A percentile compares a stretch with the other conserved stretches of the same genome.
Evolutionary conservation across 2,113 vertebrate genomes (phyloP).

Genomic region (Percina caprodes): DNA sequence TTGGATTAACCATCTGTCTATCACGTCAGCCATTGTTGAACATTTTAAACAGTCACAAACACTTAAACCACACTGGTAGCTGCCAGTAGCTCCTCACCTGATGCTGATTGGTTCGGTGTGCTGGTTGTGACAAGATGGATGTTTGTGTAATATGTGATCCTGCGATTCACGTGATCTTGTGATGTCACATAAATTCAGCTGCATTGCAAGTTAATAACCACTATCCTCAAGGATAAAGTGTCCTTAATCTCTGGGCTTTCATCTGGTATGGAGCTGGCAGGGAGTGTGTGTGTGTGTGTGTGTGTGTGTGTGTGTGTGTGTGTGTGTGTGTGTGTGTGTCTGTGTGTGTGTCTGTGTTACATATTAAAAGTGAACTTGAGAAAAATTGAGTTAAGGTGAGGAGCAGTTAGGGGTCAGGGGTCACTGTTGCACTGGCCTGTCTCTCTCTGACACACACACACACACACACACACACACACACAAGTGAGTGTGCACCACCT

Average conservation of each 20-base stretch:
- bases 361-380: not conserved
- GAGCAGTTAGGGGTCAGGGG: not conserved
- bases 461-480: not conserved
- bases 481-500: not conserved
- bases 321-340: not conserved
- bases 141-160: too few relatives aligned
- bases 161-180: too few relatives aligned
- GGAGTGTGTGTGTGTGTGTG: not conserved
- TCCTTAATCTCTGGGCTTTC: not conserved
- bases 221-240: not conserved
- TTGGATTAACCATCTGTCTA: too few relatives aligned
- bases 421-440: not conserved
- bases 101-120: too few relatives aligned
- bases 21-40: too few relatives aligned
- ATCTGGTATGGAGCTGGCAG: not conserved
- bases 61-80: too few relatives aligned
- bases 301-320: slow-evolving; percentile 8
- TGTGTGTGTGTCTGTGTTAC: not conserved
- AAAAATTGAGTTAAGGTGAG: slow-evolving; percentile 24
- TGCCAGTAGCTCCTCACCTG: too few relatives aligned
- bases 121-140: too few relatives aligned
- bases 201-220: too few relatives aligned
- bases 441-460: not conserved
- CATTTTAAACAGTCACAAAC: too few relatives aligned
- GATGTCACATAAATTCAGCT: too few relatives aligned